Conservation (phyloP, 2,888 invertebrate genomes). For the Tanytarsus gracilentus region DNA sequence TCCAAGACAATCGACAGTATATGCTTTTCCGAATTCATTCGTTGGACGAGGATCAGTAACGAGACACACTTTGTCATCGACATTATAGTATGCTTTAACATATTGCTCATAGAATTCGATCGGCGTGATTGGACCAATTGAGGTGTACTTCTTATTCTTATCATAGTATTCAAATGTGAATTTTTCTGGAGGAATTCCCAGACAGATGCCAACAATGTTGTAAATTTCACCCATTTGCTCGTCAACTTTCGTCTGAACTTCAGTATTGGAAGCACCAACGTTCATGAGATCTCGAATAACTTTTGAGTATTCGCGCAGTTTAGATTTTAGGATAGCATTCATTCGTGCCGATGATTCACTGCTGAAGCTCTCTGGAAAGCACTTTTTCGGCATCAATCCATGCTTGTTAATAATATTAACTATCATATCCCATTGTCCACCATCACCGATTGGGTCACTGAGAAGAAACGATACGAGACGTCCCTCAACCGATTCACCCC, state of each 20-base stretch:
- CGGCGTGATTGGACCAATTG: constrained; percentile 66
- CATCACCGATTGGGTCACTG: constrained; percentile 41
- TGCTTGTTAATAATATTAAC: constrained; percentile 78
- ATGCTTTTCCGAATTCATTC: constrained; percentile 68
- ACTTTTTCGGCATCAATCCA: constrained; percentile 80
- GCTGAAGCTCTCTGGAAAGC: constrained; percentile 75
- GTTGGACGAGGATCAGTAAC: constrained; percentile 76
- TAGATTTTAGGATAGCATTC: constrained; percentile 71
- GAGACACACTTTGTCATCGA: constrained; percentile 78
- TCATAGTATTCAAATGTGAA: constrained; percentile 82
- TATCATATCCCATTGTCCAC: constrained; percentile 63
- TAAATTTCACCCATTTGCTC: constrained; percentile 68
- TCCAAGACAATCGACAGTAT: constrained; percentile 78
- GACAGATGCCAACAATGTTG: constrained; percentile 72
- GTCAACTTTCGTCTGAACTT: constrained; percentile 53
- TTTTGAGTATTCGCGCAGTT: constrained; percentile 75
- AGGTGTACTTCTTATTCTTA: constrained; percentile 65
- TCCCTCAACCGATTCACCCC: constrained; percentile 66
- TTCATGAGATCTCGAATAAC: constrained; percentile 56
- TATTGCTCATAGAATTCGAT: constrained; percentile 69
- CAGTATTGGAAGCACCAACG: constrained; percentile 51
- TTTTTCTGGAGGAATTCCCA: constrained; percentile 67
- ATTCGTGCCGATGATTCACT: constrained; percentile 64
- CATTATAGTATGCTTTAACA: constrained; percentile 68
- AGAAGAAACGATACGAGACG: constrained; percentile 70